Evolutionary conservation across 2,797 vertebrate genomes (phyloP).

Genomic region (Amphiprion clarkii): DNA sequence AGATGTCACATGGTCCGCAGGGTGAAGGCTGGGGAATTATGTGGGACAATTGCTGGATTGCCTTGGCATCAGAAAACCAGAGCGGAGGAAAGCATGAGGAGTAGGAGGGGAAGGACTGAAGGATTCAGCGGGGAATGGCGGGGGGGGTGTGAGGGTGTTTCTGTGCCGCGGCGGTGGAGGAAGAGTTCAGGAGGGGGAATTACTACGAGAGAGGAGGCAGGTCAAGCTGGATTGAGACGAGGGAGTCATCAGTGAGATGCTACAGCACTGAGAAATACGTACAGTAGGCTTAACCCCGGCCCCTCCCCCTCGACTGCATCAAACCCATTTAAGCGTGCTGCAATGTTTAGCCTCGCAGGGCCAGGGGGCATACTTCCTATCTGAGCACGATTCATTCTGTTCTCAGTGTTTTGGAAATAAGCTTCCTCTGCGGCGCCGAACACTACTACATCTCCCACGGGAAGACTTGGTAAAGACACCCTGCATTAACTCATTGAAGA

Average conservation of each 20-base stretch:
- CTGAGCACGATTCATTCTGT: constrained; percentile 41
- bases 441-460: constrained; percentile 53
- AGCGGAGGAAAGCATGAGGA: constrained; percentile 34
- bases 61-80: constrained; percentile 67
- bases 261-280: constrained; percentile 41
- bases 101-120: constrained; percentile 29
- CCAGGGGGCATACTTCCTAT: constrained; percentile 33
- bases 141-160: constrained; percentile 30
- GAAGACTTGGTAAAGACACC: constrained; percentile 53
- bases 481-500: constrained; percentile 57
- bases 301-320: constrained; percentile 22
- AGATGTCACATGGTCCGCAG: constrained; percentile 87
- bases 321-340: constrained; percentile 35
- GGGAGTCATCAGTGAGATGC: constrained; percentile 48
- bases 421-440: constrained; percentile 36
- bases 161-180: constrained; percentile 32
- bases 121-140: constrained; percentile 33
- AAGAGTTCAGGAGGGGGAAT: constrained; percentile 55
- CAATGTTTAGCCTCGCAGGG: constrained; percentile 22
- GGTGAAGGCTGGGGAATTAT: constrained; percentile 84
- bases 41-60: constrained; percentile 82
- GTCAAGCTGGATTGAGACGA: constrained; percentile 63
- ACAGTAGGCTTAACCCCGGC: constrained; percentile 49
- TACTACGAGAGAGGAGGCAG: constrained; percentile 62
- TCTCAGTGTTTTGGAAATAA: constrained; percentile 45